Evolutionary conservation across 2,888 invertebrate genomes (phyloP).

Genomic region (Xanthia togata): DNA sequence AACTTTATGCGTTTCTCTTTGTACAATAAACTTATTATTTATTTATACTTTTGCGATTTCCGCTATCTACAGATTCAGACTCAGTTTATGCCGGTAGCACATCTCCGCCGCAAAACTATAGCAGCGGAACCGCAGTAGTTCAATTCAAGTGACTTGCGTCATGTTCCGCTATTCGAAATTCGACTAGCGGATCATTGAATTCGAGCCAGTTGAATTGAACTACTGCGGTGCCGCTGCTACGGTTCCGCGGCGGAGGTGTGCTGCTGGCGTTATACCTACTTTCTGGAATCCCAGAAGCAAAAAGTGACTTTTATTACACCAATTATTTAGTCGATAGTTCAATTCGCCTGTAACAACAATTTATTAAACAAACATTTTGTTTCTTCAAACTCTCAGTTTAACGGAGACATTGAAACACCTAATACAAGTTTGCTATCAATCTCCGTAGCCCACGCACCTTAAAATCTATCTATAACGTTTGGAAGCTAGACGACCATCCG

Average conservation of each 20-base stretch:
- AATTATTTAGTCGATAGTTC: background rate
- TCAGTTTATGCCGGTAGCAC: too few species aligned
- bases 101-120: too few species aligned
- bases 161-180: too few species aligned
- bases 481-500: slow-evolving; percentile 32
- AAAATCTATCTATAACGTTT: slow-evolving; percentile 36
- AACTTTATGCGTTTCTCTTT: too few species aligned
- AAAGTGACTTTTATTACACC: background rate
- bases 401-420: slow-evolving; percentile 27
- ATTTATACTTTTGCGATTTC: background rate
- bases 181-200: too few species aligned
- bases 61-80: background rate
- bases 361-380: background rate
- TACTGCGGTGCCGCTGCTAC: too few species aligned
- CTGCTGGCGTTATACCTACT: too few species aligned
- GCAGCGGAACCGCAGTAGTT: too few species aligned
- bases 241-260: too few species aligned
- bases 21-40: too few species aligned
- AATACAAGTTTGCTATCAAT: slow-evolving; percentile 48
- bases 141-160: too few species aligned
- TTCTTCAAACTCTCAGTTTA: slow-evolving; percentile 17
- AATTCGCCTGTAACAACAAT: background rate
- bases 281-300: background rate
- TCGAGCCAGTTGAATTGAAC: too few species aligned
- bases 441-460: slow-evolving; percentile 31